phyloP scores from a whole-genome alignment of 2,113 vertebrate species.

The Labrus mixtus region DNA sequence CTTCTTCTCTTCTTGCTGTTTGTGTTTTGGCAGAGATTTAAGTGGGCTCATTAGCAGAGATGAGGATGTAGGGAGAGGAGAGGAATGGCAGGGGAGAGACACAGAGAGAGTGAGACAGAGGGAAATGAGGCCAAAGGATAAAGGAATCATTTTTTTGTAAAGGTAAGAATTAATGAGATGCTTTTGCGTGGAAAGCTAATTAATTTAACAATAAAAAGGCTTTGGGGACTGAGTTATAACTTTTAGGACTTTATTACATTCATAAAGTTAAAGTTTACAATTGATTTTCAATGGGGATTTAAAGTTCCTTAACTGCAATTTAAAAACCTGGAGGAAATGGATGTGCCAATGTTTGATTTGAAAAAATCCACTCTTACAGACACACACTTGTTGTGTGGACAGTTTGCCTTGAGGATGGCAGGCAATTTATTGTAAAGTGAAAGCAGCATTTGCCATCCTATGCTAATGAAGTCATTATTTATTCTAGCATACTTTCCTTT shows the following conservation, averaged over 20 bases:
- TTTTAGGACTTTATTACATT: constrained; percentile 41
- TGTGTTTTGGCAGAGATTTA: constrained; percentile 78
- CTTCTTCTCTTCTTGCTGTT: constrained; percentile 65
- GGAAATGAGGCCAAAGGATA: constrained; percentile 60
- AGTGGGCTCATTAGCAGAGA: constrained; percentile 75
- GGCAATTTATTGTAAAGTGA: constrained; percentile 61
- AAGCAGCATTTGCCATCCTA: constrained; percentile 52
- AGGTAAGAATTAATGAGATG: constrained; percentile 70
- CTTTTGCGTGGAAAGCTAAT: constrained; percentile 50
- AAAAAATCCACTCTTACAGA: constrained; percentile 8
- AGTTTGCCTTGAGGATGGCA: constrained; percentile 52
- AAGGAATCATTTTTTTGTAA: constrained; percentile 64
- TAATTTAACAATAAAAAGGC: constrained; percentile 60
- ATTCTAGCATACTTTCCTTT: constrained; percentile 50
- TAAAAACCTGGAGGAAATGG: constrained; percentile 35
- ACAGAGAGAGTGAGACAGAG: constrained; percentile 6
- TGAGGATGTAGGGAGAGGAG: constrained; percentile 57
- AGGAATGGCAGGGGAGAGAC: constrained; percentile 45
- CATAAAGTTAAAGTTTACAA: constrained; percentile 45
- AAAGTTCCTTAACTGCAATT: constrained; percentile 27
- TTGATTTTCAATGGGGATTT: constrained; percentile 14
- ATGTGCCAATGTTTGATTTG: constrained; percentile 30
- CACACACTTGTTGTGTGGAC: constrained; percentile 47
- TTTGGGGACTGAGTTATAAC: constrained; percentile 40
- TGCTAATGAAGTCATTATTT: constrained; percentile 70